These are phyloP conservation scores for Drosophila rellima DNA, from an alignment of 2,888 invertebrate species.

Conservation along the genomic window DNA sequence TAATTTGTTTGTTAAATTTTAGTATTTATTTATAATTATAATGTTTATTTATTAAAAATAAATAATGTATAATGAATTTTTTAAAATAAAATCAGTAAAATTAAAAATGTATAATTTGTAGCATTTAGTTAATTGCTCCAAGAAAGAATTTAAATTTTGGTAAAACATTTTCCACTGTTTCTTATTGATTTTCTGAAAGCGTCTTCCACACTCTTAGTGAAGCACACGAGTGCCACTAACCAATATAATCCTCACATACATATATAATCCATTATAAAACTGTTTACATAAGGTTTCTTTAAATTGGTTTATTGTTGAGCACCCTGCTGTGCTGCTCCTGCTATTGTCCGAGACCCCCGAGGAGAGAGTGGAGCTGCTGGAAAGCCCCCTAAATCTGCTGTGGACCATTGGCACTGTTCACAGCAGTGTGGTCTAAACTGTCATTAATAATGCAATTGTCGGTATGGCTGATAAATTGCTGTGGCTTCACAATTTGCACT, in stretches of 20 bases:
- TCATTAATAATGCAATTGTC: slow-evolving; percentile 76
- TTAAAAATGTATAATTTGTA: background rate
- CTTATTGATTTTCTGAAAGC: background rate
- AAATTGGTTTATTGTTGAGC: slow-evolving; percentile 78
- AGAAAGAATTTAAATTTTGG: background rate
- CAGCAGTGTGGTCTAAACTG: slow-evolving; percentile 64
- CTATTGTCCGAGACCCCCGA: slow-evolving; percentile 6
- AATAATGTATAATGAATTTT: too few relatives aligned
- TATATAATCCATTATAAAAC: slow-evolving; percentile 73
- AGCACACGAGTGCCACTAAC: background rate
- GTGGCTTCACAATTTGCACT: slow-evolving; percentile 70
- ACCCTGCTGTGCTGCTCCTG: background rate
- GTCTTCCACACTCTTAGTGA: slow-evolving; percentile 4
- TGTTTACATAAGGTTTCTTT: slow-evolving; percentile 78
- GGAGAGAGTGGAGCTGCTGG: slow-evolving; percentile 6
- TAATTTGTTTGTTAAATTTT: background rate
- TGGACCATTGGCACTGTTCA: slow-evolving; percentile 13
- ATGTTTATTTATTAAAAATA: too few relatives aligned
- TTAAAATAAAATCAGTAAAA: too few relatives aligned
- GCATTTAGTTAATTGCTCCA: background rate
- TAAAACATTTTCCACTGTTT: slow-evolving; percentile 21
- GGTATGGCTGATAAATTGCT: slow-evolving; percentile 69
- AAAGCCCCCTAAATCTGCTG: slow-evolving; percentile 39
- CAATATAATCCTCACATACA: slow-evolving; percentile 37
- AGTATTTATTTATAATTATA: too few relatives aligned